These are phyloP conservation scores for Pristionchus maxplancki DNA, from an alignment of 2,888 invertebrate species.

Conservation along the genomic window DNA sequence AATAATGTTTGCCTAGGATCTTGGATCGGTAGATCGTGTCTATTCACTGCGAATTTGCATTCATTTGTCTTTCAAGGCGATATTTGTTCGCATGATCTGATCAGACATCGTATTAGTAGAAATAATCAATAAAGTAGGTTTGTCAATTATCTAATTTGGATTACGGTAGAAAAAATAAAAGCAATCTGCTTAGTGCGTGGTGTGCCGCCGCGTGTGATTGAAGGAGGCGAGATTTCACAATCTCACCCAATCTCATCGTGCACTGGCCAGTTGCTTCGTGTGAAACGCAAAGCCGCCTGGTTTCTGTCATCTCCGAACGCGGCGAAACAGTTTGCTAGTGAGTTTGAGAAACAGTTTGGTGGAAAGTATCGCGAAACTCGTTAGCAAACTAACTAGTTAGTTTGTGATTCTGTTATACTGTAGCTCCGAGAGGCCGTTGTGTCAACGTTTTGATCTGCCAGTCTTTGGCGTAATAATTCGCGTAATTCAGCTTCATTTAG, in stretches of 20 bases:
- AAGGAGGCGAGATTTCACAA: background rate
- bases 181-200: background rate
- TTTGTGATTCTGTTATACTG: too few species aligned
- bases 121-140: background rate
- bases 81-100: background rate
- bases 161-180: conserved; percentile 36
- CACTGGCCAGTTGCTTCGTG: conserved; percentile 21
- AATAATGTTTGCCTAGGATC: background rate
- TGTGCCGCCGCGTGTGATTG: background rate
- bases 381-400: too few species aligned
- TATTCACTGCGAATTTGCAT: background rate
- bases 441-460: too few species aligned
- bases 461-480: too few species aligned
- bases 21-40: background rate
- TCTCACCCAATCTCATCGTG: background rate
- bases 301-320: too few species aligned
- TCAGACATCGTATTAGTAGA: background rate
- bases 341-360: too few species aligned
- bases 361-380: too few species aligned
- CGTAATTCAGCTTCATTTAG: too few species aligned
- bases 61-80: background rate
- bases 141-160: background rate
- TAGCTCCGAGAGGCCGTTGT: background rate
- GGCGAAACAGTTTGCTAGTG: too few species aligned
- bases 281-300: background rate